Evolutionary conservation across 1,140 invertebrate genomes (phyloP), one percentile per base, ranked within the genome.

Genomic region (Myzus persicae): DNA sequence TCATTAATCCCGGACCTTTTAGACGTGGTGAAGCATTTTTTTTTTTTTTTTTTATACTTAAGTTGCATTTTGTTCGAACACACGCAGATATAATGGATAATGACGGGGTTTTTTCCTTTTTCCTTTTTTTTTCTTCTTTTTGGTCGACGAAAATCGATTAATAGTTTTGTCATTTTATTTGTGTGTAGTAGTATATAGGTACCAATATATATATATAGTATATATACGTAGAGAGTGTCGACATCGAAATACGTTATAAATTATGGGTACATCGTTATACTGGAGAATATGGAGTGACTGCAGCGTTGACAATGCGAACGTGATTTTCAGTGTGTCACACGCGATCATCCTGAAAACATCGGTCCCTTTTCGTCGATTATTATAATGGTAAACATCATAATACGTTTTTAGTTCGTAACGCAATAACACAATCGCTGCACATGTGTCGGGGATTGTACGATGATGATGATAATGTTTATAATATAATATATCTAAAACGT

Each of bases 1-100:
- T 92, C 90, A 81, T 92, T 92, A 92, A 92, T 82, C 67, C 90
- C 40, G 42, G 67, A 82, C 90, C 90, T 92, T 92, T 92, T 92
- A 20, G 67, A 82, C 90, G 38, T 20, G 38, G 54, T 31, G 48
- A 67, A 67, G 48, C 14, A 67, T 90, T 90, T 91, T 91, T 67
- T 91, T n/a, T 76, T 90, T 59, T 42, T 24, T 44, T 76, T 51
- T 51, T 51, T 51, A 11, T 91, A 67, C 51, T 76, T n/a, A 76
- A 67, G 59, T 67, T 59, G 59, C 90, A 67, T 91, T 89, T 89
- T 89, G 87, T 89, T 40, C 46, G 87, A 51, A 89, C 87, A 89
- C 48, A 24, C 87, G n/a, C n/a, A 18, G 44, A 36, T 20, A 89
- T 51, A 51, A 46, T 22, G 46, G 46, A 48, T 51, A 89, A 89